Conservation (phyloP, 2,888 invertebrate species). For the Pterostichus madidus region DNA sequence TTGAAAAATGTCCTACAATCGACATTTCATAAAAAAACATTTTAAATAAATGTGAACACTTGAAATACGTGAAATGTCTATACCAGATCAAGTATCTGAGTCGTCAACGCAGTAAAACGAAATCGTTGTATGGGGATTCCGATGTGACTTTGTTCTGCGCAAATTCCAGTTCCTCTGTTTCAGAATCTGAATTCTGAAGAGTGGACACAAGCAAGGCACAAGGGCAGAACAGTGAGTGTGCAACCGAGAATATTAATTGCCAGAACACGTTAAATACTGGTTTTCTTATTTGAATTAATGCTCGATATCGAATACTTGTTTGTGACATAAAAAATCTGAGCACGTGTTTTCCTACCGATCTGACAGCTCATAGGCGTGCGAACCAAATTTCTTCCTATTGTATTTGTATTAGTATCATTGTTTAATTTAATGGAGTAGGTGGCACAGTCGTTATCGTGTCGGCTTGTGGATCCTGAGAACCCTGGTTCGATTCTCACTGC, state of each 20-base stretch:
- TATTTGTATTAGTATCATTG: no score
- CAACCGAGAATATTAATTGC: conserved; percentile 61
- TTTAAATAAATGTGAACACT: conserved; percentile 28
- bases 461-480: no score
- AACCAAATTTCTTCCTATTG: background rate
- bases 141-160: conserved; percentile 8
- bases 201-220: background rate
- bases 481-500: no score
- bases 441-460: no score
- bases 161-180: background rate
- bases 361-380: conserved; percentile 54
- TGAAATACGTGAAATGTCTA: conserved; percentile 38
- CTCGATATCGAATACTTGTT: conserved; percentile 52
- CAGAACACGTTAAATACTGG: conserved; percentile 58
- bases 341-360: conserved; percentile 59
- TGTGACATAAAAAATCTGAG: conserved; percentile 55
- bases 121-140: conserved; percentile 56
- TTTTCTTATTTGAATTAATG: conserved; percentile 59
- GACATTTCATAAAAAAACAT: conserved; percentile 34
- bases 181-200: conserved; percentile 17
- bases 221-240: background rate
- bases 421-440: no score
- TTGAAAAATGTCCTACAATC: conserved; percentile 37
- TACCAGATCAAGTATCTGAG: conserved; percentile 21
- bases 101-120: conserved; percentile 44